Conservation (phyloP, 2,797 vertebrate genomes). For the Chromis chromis region DNA sequence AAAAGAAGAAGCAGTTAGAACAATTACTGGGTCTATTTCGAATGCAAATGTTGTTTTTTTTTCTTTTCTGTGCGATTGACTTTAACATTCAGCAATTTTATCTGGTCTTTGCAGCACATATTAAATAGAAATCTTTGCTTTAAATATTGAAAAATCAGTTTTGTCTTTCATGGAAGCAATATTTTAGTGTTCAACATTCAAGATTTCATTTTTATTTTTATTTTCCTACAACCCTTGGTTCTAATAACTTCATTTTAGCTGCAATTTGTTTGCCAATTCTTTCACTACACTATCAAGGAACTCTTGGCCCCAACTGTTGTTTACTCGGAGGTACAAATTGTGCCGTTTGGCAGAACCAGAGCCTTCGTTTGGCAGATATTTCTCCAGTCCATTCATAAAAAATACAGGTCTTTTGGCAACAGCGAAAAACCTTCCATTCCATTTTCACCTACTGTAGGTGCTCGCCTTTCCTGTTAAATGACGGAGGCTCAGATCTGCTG, state of each 20-base stretch:
- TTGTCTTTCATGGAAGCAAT: not conserved
- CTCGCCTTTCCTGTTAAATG: slow-evolving; percentile 78
- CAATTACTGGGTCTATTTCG: slow-evolving; percentile 79
- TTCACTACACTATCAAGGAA: slow-evolving; percentile 25
- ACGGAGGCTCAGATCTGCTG: slow-evolving; percentile 67
- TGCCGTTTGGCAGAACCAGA: slow-evolving; percentile 75
- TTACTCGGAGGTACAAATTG: slow-evolving; percentile 62
- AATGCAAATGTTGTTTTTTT: slow-evolving; percentile 63
- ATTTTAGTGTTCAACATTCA: not conserved
- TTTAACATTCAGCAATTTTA: slow-evolving; percentile 44
- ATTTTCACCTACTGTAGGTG: slow-evolving; percentile 84
- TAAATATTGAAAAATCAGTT: not conserved
- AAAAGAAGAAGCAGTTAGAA: slow-evolving; percentile 74
- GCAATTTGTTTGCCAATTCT: slow-evolving; percentile 25
- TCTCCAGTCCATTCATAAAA: slow-evolving; percentile 79
- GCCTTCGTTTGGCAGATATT: slow-evolving; percentile 77
- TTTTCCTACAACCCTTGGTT: not conserved
- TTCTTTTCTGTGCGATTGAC: slow-evolving; percentile 24
- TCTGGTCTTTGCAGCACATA: slow-evolving; percentile 21
- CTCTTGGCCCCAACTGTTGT: slow-evolving; percentile 52
- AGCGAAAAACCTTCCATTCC: slow-evolving; percentile 72
- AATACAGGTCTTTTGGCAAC: slow-evolving; percentile 79
- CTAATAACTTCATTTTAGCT: slow-evolving; percentile 13
- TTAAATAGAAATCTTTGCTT: slow-evolving; percentile 12
- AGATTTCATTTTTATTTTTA: not conserved